Evolutionary conservation across 2,888 invertebrate species (phyloP), one percentile per base, ranked within the genome.

Genomic region (Anodontia alba): DNA sequence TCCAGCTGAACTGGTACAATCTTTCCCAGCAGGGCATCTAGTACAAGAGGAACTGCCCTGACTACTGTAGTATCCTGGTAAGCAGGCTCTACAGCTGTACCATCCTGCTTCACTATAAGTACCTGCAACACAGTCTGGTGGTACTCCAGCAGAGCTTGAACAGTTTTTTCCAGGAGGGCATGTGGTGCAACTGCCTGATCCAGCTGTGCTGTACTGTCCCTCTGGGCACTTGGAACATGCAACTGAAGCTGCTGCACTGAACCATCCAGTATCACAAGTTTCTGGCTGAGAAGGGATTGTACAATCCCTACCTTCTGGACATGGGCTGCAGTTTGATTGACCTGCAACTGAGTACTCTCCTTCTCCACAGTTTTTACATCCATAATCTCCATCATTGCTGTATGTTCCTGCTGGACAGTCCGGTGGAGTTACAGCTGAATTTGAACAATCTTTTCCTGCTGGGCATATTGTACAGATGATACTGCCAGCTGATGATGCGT

Each of bases 241-340:
- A 15, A 67, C 57, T 23, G 73, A 67, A n/a, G 87, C 88, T 12
- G 68, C 79, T 10, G 72, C 43, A 38, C 89, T 89, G 78, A 76
- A 89, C n/a, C 36, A 76, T 12, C 89, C 88, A 29, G 81, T 80
- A 57, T 54, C n/a, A 80, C 90, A 90, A 20, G 86, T 29, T 67
- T 49, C 36, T 49, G 54, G 67, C 0, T 26, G 26, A 62, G n/a
- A 20, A 29, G 79, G 73, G 68, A 79, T 49, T 23, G 80, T 76
- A 73, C 88, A 88, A 54, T 86, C 75, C 17, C 77, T 38, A 43
- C 89, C 84, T 42, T 71, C 81, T 57, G 81, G 82, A 71, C 86
- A 86, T 12, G 54, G 46, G 15, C 69, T 76, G 62, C 86, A 86
- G n/a, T 43, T 70, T 17, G 67, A 26, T 7, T 78, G 57, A 29